Percentiles rank a stretch among this genome's conserved stretches.
These are phyloP conservation scores for Telmatherina bonti DNA, from an alignment of 2,797 vertebrate species.

Conservation along the genomic window DNA sequence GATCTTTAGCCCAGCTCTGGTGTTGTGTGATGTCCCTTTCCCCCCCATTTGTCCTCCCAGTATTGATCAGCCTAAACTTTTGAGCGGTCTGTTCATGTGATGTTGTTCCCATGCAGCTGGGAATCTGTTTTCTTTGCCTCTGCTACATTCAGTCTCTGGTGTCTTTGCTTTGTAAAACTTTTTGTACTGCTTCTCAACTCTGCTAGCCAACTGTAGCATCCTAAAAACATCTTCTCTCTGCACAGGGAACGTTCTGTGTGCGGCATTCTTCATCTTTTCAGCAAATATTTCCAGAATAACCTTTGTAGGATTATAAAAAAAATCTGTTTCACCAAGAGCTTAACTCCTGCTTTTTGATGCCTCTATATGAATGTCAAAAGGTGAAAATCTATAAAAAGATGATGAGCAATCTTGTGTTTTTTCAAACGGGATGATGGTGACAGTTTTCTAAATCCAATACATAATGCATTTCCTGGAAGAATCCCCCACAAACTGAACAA, in stretches of 20 bases:
- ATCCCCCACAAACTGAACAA: constrained; percentile 3
- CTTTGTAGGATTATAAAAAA: background rate
- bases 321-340: too few species aligned
- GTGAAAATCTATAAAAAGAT: too few species aligned
- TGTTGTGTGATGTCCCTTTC: background rate
- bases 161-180: background rate
- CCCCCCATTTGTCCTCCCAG: background rate
- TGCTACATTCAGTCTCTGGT: background rate
- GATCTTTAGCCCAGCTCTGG: background rate
- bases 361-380: background rate
- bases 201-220: background rate
- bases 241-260: background rate
- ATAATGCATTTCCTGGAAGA: background rate
- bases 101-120: background rate
- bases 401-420: too few species aligned
- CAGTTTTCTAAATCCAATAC: too few species aligned
- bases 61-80: constrained; percentile 1
- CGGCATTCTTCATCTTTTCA: background rate
- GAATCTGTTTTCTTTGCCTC: background rate
- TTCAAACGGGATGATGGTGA: too few species aligned
- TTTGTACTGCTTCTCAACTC: background rate
- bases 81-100: background rate
- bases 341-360: background rate
- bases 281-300: background rate
- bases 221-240: background rate